Conservation (phyloP, 2,113 vertebrate genomes). For the Clarias magur region DNA sequence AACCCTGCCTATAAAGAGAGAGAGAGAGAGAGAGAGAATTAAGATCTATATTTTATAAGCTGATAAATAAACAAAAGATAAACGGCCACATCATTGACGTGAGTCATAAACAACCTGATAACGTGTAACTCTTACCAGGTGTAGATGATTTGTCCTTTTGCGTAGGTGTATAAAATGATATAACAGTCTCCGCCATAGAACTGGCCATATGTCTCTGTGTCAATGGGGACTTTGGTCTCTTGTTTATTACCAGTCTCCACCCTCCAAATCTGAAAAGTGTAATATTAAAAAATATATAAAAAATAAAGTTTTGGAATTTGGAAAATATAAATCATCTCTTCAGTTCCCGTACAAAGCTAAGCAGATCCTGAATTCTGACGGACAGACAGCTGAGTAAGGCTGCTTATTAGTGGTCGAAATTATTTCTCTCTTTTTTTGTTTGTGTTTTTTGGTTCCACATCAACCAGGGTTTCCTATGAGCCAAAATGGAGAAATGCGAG, state of each 20-base stretch:
- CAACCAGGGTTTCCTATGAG: background rate
- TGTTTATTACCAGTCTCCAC: constrained; percentile 77
- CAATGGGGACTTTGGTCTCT: constrained; percentile 69
- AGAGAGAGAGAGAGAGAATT: background rate
- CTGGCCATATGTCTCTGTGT: constrained; percentile 74
- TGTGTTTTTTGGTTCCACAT: background rate
- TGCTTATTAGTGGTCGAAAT: background rate
- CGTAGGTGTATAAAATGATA: constrained; percentile 88
- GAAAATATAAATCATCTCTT: background rate
- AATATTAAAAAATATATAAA: background rate
- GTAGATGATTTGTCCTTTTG: constrained; percentile 84
- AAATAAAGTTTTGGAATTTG: background rate
- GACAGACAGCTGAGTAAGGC: background rate
- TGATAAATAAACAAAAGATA: background rate
- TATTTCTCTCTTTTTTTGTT: background rate
- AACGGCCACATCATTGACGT: background rate
- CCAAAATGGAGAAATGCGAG: background rate
- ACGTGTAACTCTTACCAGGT: constrained; percentile 75
- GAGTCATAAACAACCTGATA: background rate
- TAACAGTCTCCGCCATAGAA: constrained; percentile 92
- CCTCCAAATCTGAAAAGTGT: constrained; percentile 81
- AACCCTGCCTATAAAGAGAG: constrained; percentile 81
- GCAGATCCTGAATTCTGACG: background rate
- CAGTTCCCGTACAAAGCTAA: background rate
- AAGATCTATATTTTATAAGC: background rate